Conservation (phyloP, 2,113 vertebrate species). For the Actenoides hombroni region DNA sequence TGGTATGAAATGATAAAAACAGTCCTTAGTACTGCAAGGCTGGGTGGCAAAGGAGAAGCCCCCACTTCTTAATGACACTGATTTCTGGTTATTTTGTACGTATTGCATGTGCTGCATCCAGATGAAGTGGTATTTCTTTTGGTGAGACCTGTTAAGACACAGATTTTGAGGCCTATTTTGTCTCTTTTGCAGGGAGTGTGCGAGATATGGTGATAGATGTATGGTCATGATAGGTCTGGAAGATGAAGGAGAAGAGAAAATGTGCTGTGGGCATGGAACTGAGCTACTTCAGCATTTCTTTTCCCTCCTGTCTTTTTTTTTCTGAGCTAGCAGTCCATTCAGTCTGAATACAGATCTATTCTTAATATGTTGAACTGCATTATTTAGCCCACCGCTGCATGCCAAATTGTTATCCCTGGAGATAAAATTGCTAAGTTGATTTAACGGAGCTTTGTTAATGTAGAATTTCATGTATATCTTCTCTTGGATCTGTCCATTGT, state of each 20-base stretch:
- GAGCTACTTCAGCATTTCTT: slow-evolving; percentile 6
- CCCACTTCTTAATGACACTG: not conserved
- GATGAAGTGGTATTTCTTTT: not conserved
- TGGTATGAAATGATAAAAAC: not conserved
- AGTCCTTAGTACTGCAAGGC: accelerated
- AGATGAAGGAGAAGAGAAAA: not conserved
- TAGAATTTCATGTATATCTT: not conserved
- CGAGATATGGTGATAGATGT: not conserved
- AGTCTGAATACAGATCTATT: not conserved
- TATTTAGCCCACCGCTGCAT: slow-evolving; percentile 22
- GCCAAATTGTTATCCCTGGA: not conserved
- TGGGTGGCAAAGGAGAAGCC: not conserved
- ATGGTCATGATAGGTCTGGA: not conserved
- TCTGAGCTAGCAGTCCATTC: not conserved
- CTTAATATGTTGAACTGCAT: not conserved
- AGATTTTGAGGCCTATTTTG: not conserved
- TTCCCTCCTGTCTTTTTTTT: not conserved
- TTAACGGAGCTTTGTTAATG: slow-evolving; percentile 7
- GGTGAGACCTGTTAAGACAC: not conserved
- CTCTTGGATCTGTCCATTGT: not conserved
- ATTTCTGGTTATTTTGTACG: not conserved
- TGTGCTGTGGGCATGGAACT: not conserved
- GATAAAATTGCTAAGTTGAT: slow-evolving; percentile 20
- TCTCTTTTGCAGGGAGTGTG: not conserved
- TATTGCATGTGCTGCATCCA: not conserved